Evolutionary conservation across 2,888 invertebrate genomes (phyloP).

Genomic region (Nomada flava): DNA sequence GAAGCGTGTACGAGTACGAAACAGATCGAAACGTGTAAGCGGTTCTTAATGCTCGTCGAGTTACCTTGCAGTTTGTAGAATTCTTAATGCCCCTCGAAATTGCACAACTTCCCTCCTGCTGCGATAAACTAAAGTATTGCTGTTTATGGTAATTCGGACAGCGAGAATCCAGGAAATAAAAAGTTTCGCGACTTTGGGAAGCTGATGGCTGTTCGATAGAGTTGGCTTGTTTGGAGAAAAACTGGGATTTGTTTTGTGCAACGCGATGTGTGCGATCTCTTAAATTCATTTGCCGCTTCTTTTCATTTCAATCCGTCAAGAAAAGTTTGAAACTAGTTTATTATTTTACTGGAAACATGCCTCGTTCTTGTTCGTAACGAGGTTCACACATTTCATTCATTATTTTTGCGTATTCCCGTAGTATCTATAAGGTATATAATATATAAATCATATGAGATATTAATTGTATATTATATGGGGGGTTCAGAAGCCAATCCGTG

Average conservation of each 20-base stretch:
- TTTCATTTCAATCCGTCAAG: neutral
- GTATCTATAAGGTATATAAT: too few species aligned
- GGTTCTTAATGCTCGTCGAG: constrained; percentile 14
- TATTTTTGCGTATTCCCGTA: too few species aligned
- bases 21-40: constrained; percentile 8
- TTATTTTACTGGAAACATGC: too few species aligned
- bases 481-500: too few species aligned
- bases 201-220: neutral
- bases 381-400: too few species aligned
- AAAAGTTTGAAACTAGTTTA: too few species aligned
- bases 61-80: constrained; percentile 25
- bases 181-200: neutral
- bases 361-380: too few species aligned
- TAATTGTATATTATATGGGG: too few species aligned
- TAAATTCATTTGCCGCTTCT: neutral
- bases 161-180: neutral
- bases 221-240: neutral
- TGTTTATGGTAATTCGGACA: constrained; percentile 8
- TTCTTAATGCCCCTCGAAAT: constrained; percentile 36
- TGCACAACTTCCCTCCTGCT: constrained; percentile 6
- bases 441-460: too few species aligned
- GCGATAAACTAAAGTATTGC: constrained; percentile 10
- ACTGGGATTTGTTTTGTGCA: neutral
- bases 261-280: neutral
- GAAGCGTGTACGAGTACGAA: neutral